Conservation (phyloP, 2,113 vertebrate genomes). For the Martes martes region DNA sequence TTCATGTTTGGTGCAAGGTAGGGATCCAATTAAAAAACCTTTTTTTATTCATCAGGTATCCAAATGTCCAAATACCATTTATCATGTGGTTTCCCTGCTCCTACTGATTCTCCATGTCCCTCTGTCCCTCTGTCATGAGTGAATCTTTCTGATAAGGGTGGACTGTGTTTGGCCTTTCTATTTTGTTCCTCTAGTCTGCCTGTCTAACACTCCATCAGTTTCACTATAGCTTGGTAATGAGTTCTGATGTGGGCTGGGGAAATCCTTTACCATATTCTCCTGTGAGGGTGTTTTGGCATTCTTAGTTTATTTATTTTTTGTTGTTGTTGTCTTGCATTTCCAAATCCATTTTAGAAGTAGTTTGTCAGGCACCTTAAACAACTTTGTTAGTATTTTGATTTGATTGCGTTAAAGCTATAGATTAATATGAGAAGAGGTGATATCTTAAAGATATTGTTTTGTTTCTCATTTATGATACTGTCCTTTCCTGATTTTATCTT, state of each 20-base stretch:
- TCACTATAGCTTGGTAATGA: not conserved
- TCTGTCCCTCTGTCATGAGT: not conserved
- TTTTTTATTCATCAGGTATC: not conserved
- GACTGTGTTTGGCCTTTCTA: not conserved
- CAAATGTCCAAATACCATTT: not conserved
- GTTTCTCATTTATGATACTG: not conserved
- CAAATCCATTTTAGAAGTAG: not conserved
- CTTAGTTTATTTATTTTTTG: not conserved
- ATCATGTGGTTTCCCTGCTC: not conserved
- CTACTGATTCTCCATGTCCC: not conserved
- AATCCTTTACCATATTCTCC: not conserved
- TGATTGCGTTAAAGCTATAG: not conserved
- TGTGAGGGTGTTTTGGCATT: not conserved
- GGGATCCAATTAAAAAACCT: not conserved
- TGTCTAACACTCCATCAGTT: not conserved
- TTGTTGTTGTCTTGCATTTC: not conserved
- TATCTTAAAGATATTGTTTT: not conserved
- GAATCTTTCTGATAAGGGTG: not conserved
- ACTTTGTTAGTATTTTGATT: not conserved
- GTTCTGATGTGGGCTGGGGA: not conserved
- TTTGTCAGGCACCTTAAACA: not conserved
- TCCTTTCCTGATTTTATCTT: not conserved
- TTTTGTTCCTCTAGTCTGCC: not conserved
- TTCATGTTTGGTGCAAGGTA: not conserved
- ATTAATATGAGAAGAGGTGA: not conserved